Conservation (phyloP, 2,888 invertebrate species). For the Sarcophaga subvicina region DNA sequence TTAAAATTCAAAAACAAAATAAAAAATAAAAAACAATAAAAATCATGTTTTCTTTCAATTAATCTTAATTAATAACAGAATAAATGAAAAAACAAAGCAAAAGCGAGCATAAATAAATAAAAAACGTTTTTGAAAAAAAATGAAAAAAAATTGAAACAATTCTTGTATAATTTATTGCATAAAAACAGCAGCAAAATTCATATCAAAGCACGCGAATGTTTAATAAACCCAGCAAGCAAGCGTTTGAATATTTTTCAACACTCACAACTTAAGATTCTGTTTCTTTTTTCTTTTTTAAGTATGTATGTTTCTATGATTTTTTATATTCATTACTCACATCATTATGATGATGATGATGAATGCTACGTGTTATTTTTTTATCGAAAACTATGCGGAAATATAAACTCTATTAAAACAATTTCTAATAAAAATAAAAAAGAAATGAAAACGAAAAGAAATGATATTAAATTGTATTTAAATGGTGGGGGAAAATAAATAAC, state of each 20-base stretch:
- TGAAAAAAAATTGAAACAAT: background rate
- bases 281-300: background rate
- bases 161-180: slow-evolving; percentile 25
- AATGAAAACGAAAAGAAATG: slow-evolving; percentile 2
- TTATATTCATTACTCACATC: slow-evolving; percentile 4
- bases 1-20: background rate
- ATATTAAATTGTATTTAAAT: too few relatives aligned
- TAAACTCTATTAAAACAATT: slow-evolving; percentile 50
- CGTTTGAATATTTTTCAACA: slow-evolving; percentile 9
- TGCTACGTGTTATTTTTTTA: slow-evolving; percentile 3
- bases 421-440: slow-evolving; percentile 8
- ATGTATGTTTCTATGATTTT: background rate
- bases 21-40: slow-evolving; percentile 1
- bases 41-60: slow-evolving; percentile 63
- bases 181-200: slow-evolving; percentile 34
- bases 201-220: slow-evolving; percentile 48
- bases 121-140: slow-evolving; percentile 1
- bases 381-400: slow-evolving; percentile 62
- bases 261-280: background rate
- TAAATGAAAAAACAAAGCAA: slow-evolving; percentile 5
- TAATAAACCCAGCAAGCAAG: background rate
- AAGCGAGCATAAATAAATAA: too few relatives aligned
- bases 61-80: slow-evolving; percentile 56
- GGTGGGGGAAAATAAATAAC: too few relatives aligned
- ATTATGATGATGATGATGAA: background rate